Evolutionary conservation across 2,797 vertebrate species (phyloP).

Genomic region (Lacerta bilineata): DNA sequence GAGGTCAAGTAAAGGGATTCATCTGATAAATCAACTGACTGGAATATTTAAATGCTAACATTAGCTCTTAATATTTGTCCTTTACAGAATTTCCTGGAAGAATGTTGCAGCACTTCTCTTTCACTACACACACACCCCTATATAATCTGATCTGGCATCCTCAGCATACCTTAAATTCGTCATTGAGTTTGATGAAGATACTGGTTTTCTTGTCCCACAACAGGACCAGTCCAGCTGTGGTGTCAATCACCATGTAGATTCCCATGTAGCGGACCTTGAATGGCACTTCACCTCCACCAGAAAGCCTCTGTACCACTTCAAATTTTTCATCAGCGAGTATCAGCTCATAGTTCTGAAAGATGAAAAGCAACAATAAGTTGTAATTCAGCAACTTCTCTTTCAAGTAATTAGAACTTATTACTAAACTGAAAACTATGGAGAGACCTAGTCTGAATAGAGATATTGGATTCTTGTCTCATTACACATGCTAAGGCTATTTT

Average conservation of each 20-base stretch:
- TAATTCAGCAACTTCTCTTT: no score
- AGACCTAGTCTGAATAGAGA: no score
- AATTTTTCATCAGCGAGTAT: conserved; percentile 84
- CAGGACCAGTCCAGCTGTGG: conserved; percentile 83
- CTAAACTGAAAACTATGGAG: no score
- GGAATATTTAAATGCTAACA: neutral
- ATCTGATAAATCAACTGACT: neutral
- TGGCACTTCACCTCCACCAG: conserved; percentile 74
- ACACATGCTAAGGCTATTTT: no score
- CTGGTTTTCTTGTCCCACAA: conserved; percentile 94
- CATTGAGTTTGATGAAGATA: conserved; percentile 88
- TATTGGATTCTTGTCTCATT: no score
- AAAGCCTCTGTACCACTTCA: conserved; percentile 80
- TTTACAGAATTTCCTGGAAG: neutral
- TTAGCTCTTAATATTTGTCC: neutral
- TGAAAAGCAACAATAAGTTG: conserved; percentile 3
- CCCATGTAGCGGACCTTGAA: conserved; percentile 86
- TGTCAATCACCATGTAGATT: conserved; percentile 86
- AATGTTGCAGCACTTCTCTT: neutral
- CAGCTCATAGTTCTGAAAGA: conserved; percentile 86
- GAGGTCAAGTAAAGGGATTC: neutral
- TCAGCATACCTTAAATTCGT: conserved; percentile 83
- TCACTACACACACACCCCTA: neutral
- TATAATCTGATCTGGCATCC: conserved; percentile 11
- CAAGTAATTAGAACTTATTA: no score